Percentiles rank a stretch among this genome's conserved stretches.
Conservation (phyloP, 2,888 invertebrate genomes). For the Meandrusa payeni region DNA sequence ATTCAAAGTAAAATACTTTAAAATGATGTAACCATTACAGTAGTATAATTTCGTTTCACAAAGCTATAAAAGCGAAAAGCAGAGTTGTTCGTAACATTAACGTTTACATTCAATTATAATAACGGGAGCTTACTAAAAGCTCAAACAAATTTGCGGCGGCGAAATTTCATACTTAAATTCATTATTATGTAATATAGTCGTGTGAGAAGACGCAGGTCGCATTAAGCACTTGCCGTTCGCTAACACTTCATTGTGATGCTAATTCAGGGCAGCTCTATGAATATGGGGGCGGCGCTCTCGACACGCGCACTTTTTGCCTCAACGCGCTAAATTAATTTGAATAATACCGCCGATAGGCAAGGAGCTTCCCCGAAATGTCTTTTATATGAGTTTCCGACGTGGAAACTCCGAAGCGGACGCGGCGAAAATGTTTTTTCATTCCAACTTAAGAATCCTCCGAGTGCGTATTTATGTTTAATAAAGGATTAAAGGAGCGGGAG, state of each 20-base stretch:
- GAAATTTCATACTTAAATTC: slow-evolving; percentile 68
- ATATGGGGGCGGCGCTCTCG: slow-evolving; percentile 66
- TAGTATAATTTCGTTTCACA: too few relatives aligned
- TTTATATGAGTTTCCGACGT: slow-evolving; percentile 71
- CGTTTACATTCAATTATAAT: slow-evolving; percentile 43
- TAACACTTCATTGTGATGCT: slow-evolving; percentile 79
- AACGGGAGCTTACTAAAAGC: slow-evolving; percentile 45
- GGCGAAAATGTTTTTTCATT: slow-evolving; percentile 53
- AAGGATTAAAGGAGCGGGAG: slow-evolving; percentile 44
- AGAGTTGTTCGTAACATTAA: slow-evolving; percentile 27
- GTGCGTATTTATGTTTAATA: slow-evolving; percentile 58
- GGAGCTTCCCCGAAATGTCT: slow-evolving; percentile 66
- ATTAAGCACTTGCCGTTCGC: slow-evolving; percentile 68
- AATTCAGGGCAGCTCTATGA: slow-evolving; percentile 76
- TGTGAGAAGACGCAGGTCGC: slow-evolving; percentile 68
- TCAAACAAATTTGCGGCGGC: slow-evolving; percentile 58
- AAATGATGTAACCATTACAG: too few relatives aligned
- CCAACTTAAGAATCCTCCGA: slow-evolving; percentile 52
- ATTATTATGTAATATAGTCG: slow-evolving; percentile 69
- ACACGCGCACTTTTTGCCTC: slow-evolving; percentile 75
- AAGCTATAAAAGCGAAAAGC: too few relatives aligned
- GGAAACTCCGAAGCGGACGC: slow-evolving; percentile 49
- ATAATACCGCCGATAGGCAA: slow-evolving; percentile 76
- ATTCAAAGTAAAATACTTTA: too few relatives aligned
- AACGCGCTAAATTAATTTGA: slow-evolving; percentile 76